Percentiles rank a stretch among this genome's conserved stretches.
phyloP scores from a whole-genome alignment of 1,140 invertebrate genomes.

The Orussus abietinus region DNA sequence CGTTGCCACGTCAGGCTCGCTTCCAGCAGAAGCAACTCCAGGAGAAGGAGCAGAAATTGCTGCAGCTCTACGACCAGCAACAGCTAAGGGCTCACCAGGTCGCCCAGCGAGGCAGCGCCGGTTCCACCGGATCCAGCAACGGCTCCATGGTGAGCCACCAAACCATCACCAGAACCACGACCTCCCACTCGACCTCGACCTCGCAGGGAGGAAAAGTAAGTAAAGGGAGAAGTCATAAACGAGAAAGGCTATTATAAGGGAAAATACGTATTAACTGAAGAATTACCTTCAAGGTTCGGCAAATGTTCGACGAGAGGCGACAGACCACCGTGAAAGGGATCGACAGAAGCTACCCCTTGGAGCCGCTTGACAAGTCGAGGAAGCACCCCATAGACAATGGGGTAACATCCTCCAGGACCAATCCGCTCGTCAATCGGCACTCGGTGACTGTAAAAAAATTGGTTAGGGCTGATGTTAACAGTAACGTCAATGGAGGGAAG shows the following conservation, averaged over 20 bases:
- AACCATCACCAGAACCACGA: slow-evolving; percentile 28
- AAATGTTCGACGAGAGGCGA: slow-evolving; percentile 76
- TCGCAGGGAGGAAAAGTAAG: slow-evolving; percentile 38
- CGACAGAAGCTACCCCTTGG: slow-evolving; percentile 75
- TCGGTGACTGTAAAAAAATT: slow-evolving; percentile 40
- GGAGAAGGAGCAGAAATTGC: slow-evolving; percentile 68
- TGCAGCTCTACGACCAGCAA: slow-evolving; percentile 67
- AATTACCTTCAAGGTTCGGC: slow-evolving; percentile 56
- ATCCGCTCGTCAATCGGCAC: slow-evolving; percentile 38
- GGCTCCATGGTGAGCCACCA: slow-evolving; percentile 31
- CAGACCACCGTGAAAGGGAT: slow-evolving; percentile 66
- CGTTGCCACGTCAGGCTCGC: slow-evolving; percentile 63
- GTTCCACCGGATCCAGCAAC: slow-evolving; percentile 50
- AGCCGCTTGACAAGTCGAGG: slow-evolving; percentile 63
- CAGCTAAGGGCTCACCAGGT: slow-evolving; percentile 66
- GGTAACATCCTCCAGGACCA: no score
- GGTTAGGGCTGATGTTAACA: slow-evolving; percentile 37
- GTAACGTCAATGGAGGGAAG: slow-evolving; percentile 43
- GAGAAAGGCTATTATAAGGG: slow-evolving; percentile 4
- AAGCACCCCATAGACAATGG: no score
- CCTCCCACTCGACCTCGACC: slow-evolving; percentile 31
- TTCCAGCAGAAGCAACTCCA: slow-evolving; percentile 71
- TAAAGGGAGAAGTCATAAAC: slow-evolving; percentile 15
- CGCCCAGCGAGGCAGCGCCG: slow-evolving; percentile 59
- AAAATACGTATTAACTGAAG: slow-evolving; percentile 1